phyloP scores from a whole-genome alignment of 1,140 invertebrate species.

The Platyura marginata region DNA sequence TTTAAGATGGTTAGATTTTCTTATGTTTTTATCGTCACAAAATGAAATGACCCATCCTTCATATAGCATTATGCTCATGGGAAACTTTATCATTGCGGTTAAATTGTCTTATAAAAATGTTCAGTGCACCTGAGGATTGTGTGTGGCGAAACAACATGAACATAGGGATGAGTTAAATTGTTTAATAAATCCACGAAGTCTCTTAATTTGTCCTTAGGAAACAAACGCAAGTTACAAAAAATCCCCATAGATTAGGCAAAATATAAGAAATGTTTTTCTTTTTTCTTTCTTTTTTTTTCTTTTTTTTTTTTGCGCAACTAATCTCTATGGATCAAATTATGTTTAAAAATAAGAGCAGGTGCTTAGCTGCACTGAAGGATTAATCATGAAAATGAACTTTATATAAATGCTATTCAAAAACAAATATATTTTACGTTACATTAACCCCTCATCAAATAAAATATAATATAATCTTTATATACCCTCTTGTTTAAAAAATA shows the following conservation, averaged over 20 bases:
- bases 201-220: background rate
- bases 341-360: background rate
- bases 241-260: background rate
- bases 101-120: background rate
- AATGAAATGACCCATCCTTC: background rate
- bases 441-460: background rate
- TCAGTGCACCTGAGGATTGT: background rate
- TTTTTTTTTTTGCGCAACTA: too few species aligned
- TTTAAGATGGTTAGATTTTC: background rate
- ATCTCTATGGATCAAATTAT: too few species aligned
- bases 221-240: too few species aligned
- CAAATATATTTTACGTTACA: background rate
- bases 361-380: background rate
- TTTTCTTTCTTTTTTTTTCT: too few species aligned
- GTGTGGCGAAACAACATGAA: too few species aligned
- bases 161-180: too few species aligned
- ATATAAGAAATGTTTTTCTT: too few species aligned
- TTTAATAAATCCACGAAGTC: background rate
- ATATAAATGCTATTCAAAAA: background rate
- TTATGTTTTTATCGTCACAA: background rate
- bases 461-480: background rate
- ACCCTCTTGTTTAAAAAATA: too few species aligned
- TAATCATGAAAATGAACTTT: background rate
- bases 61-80: background rate
- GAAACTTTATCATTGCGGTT: background rate